These are phyloP conservation scores for Drosophila acutilabella DNA, from an alignment of 2,888 invertebrate species.

Conservation along the genomic window DNA sequence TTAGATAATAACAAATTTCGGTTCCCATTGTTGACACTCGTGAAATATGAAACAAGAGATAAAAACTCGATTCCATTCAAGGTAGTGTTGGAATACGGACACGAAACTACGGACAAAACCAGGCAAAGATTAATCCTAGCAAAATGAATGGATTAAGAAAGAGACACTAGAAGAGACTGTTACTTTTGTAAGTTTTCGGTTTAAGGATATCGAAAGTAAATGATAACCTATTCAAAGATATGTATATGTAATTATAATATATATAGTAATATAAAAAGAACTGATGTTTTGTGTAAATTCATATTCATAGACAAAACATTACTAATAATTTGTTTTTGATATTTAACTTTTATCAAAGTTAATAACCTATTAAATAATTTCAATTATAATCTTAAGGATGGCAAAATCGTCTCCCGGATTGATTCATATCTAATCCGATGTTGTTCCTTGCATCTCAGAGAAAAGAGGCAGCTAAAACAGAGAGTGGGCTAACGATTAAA, in stretches of 20 bases:
- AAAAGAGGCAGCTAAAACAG: conserved; percentile 9
- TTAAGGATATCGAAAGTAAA: too few relatives aligned
- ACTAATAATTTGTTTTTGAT: too few relatives aligned
- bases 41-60: conserved; percentile 40
- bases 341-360: too few relatives aligned
- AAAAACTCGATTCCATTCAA: conserved; percentile 35
- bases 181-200: too few relatives aligned
- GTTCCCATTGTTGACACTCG: conserved; percentile 53
- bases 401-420: background rate
- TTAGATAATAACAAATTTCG: conserved; percentile 66
- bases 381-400: background rate
- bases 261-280: too few relatives aligned
- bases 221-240: background rate
- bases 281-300: too few relatives aligned
- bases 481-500: conserved; percentile 37
- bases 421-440: background rate
- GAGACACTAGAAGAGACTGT: background rate
- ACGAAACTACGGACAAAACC: background rate
- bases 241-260: too few relatives aligned
- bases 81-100: conserved; percentile 5
- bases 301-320: too few relatives aligned
- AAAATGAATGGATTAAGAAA: background rate
- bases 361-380: too few relatives aligned
- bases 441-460: conserved; percentile 1
- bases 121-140: background rate